Percentiles rank a stretch among this genome's conserved stretches.
These are phyloP conservation scores for Microplitis demolitor DNA, from an alignment of 1,140 invertebrate species.

Conservation along the genomic window DNA sequence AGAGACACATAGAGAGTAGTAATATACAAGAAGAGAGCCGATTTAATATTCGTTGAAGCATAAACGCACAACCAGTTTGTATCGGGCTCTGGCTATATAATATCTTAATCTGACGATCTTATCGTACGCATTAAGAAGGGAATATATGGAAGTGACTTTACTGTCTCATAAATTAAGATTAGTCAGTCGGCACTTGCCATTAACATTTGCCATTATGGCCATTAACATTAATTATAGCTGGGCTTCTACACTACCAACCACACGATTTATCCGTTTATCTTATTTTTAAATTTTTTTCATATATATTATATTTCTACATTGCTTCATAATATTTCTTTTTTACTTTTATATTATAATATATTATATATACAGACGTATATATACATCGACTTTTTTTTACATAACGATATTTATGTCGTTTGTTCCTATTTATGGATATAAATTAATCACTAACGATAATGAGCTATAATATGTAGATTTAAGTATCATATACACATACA, in stretches of 20 bases:
- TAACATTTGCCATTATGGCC: constrained; percentile 51
- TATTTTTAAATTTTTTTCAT: constrained; percentile 3
- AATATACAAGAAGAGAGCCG: too few species aligned
- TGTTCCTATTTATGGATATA: too few species aligned
- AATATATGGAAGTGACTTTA: constrained; percentile 48
- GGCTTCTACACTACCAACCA: constrained; percentile 36
- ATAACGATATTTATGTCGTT: too few species aligned
- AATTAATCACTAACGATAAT: too few species aligned
- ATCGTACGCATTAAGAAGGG: constrained; percentile 43
- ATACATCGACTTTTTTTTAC: not conserved
- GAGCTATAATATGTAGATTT: too few species aligned
- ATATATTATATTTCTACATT: not conserved
- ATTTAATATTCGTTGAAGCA: not conserved
- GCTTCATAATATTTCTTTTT: not conserved
- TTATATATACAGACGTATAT: not conserved
- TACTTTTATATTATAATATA: not conserved
- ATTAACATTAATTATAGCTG: constrained; percentile 49
- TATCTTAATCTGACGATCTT: constrained; percentile 53
- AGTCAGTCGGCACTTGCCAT: constrained; percentile 51
- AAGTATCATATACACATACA: too few species aligned
- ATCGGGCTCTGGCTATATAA: constrained; percentile 44
- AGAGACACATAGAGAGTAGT: too few species aligned
- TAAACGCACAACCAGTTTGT: constrained; percentile 37
- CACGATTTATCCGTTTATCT: constrained; percentile 20
- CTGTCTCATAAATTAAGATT: constrained; percentile 51